Evolutionary conservation across 2,797 vertebrate species (phyloP).

Genomic region (Distichodus sexfasciatus): DNA sequence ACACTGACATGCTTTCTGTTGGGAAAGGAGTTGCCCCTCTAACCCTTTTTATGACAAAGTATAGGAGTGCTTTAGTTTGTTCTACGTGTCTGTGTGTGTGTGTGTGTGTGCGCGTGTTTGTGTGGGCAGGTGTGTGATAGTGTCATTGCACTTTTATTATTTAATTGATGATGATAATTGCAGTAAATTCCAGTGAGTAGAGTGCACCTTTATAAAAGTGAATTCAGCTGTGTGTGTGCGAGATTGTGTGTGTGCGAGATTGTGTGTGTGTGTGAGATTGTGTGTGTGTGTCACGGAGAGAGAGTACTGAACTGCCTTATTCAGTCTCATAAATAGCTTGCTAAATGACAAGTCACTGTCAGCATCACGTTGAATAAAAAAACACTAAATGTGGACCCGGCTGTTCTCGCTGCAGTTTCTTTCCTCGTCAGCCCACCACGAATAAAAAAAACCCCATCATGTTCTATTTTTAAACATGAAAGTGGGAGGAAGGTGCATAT

Average conservation of each 20-base stretch:
- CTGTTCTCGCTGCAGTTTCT: not conserved
- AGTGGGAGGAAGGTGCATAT: constrained; percentile 21
- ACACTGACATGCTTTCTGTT: constrained; percentile 66
- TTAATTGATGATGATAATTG: constrained; percentile 69
- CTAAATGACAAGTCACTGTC: not conserved
- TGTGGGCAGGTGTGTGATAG: constrained; percentile 61
- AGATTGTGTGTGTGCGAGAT: constrained; percentile 56
- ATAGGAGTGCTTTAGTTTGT: constrained; percentile 57
- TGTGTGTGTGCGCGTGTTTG: constrained; percentile 37
- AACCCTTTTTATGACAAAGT: constrained; percentile 55
- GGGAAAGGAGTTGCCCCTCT: constrained; percentile 59
- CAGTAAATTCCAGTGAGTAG: constrained; percentile 60
- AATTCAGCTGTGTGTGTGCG: constrained; percentile 60
- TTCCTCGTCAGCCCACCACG: constrained; percentile 3
- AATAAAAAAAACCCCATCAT: constrained; percentile 19
- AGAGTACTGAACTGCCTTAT: too few species aligned
- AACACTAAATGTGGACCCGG: not conserved
- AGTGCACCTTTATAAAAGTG: constrained; percentile 63
- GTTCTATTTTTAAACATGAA: constrained; percentile 34
- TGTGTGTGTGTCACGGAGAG: too few species aligned
- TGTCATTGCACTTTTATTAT: constrained; percentile 53
- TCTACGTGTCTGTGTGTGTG: constrained; percentile 28
- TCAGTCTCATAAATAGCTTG: not conserved
- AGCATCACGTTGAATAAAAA: not conserved
- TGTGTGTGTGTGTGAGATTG: constrained; percentile 45